These are phyloP conservation scores for Xenopus tropicalis DNA, from an alignment of 2,113 vertebrate genomes.

Conservation along the genomic window UCB_Xtro_10.0 CM004443.2:113963501-113964000, in stretches of 20 bases:
- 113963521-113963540: constrained; percentile 30
- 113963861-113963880: no score
- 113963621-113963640: constrained; percentile 21
- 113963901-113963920: no score
- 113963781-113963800: not conserved
- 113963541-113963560: constrained; percentile 18
- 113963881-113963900: no score
- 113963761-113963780: constrained; percentile 18
- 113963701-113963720: constrained; percentile 28
- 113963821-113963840: no score
- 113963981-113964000: not conserved
- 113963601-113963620: constrained; percentile 9
- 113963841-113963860: no score
- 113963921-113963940: no score
- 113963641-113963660: constrained; percentile 28
- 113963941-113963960: no score
- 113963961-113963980: not conserved
- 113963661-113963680: constrained; percentile 18
- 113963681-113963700: constrained; percentile 29
- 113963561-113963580: not conserved
- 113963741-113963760: constrained; percentile 11
- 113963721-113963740: constrained; percentile 16
- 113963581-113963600: constrained; percentile 8
- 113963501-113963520: constrained; percentile 32
- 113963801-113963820: not conserved